These are phyloP conservation scores for Dermatemys mawii DNA, from an alignment of 2,113 vertebrate species.

Conservation along the genomic window DNA sequence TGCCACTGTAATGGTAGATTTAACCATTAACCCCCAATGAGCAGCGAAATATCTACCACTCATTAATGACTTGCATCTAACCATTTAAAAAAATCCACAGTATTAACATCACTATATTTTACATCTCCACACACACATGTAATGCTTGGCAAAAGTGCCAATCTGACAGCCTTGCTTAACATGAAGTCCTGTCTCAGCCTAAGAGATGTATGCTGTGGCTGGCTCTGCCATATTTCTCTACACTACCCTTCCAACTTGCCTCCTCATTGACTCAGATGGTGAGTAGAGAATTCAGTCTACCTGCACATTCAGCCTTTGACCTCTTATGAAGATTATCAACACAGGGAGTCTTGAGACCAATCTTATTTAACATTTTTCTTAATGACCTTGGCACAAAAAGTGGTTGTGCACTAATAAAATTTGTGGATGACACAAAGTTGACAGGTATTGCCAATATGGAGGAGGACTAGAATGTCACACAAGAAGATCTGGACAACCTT, in stretches of 20 bases:
- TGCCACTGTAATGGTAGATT: neutral
- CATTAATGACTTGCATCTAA: neutral
- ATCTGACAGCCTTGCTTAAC: neutral
- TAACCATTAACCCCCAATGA: slow-evolving; percentile 4
- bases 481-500: too few species aligned
- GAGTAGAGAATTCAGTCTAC: fast-evolving
- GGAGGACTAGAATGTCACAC: too few species aligned
- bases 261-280: neutral
- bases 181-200: neutral
- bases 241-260: neutral
- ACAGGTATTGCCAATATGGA: too few species aligned
- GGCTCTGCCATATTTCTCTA: neutral
- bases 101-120: neutral
- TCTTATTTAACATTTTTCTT: too few species aligned
- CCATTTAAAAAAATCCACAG: neutral
- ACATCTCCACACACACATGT: neutral
- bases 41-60: neutral
- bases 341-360: neutral
- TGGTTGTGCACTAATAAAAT: too few species aligned
- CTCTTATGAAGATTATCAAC: fast-evolving
- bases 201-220: neutral
- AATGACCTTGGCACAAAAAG: too few species aligned
- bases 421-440: too few species aligned
- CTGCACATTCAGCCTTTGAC: neutral
- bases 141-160: neutral